Evolutionary conservation across 2,113 vertebrate species (phyloP).

Genomic region (Oryzias curvinotus): DNA sequence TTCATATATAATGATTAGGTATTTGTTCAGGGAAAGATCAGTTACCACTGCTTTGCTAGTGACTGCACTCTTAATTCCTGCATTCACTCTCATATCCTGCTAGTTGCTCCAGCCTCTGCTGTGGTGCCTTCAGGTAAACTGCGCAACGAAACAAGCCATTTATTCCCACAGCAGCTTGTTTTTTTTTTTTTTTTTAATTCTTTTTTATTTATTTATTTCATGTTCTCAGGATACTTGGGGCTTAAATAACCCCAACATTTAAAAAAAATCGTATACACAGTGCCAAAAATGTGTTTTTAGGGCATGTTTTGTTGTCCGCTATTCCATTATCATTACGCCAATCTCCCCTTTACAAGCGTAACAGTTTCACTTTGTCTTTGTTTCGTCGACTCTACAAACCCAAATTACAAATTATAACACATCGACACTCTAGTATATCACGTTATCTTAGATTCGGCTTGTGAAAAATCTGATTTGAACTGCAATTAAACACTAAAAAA

Average conservation of each 20-base stretch:
- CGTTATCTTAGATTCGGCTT: conserved; percentile 4
- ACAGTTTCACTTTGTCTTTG: background rate
- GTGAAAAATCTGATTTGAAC: background rate
- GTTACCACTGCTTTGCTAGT: background rate
- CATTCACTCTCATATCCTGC: background rate
- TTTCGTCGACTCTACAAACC: background rate
- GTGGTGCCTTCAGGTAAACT: background rate
- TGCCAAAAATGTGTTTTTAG: background rate
- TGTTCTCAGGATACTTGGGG: background rate
- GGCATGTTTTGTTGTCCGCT: background rate
- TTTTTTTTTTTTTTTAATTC: background rate
- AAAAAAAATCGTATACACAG: background rate
- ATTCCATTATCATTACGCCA: conserved; percentile 1
- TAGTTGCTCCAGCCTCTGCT: background rate
- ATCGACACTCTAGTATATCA: rapidly evolving
- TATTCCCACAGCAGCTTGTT: conserved; percentile 9
- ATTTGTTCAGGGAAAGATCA: background rate
- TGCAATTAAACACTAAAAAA: too few relatives aligned
- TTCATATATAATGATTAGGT: too few relatives aligned
- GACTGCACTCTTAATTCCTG: background rate
- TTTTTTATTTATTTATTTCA: too few relatives aligned
- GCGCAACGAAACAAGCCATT: conserved; percentile 3
- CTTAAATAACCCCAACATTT: background rate
- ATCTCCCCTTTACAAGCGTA: conserved; percentile 8
- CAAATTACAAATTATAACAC: background rate